Evolutionary conservation across 2,888 invertebrate genomes (phyloP).

Genomic region (Zhengitettix transpicula): DNA sequence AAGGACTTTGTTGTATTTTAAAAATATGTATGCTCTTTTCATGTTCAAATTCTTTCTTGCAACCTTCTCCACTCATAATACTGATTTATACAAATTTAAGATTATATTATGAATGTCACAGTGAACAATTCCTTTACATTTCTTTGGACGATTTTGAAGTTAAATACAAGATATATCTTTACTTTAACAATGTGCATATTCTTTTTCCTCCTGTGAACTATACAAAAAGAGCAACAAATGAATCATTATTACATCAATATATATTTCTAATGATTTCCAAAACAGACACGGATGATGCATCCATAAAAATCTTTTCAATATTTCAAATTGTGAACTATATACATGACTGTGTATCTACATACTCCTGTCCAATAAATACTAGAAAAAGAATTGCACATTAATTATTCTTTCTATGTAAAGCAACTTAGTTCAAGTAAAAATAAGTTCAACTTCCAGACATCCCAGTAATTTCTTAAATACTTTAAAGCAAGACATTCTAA

Average conservation of each 20-base stretch:
- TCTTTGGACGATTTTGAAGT: constrained; percentile 6
- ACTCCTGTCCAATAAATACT: constrained; percentile 12
- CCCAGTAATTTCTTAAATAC: not conserved
- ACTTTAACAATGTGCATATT: constrained; percentile 10
- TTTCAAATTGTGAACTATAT: constrained; percentile 6
- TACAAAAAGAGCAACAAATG: constrained; percentile 6
- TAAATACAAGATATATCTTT: constrained; percentile 1
- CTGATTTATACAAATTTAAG: constrained; percentile 2
- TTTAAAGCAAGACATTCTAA: constrained; percentile 8
- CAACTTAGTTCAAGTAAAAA: constrained; percentile 8
- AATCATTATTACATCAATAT: not conserved
- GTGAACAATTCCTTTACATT: not conserved
- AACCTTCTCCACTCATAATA: constrained; percentile 2
- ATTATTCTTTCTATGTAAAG: constrained; percentile 6
- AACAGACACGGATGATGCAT: constrained; percentile 4
- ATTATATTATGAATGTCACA: not conserved
- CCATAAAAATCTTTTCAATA: not conserved
- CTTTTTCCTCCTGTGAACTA: constrained; percentile 7
- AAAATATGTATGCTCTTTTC: constrained; percentile 7
- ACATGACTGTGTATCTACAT: constrained; percentile 9
- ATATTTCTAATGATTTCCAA: not conserved
- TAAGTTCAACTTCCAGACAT: not conserved
- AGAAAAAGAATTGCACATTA: constrained; percentile 15
- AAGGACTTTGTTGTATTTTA: constrained; percentile 4
- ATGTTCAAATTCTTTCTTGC: not conserved